phyloP scores from a whole-genome alignment of 2,113 vertebrate genomes.

The Todiramphus saurophagus region DNA sequence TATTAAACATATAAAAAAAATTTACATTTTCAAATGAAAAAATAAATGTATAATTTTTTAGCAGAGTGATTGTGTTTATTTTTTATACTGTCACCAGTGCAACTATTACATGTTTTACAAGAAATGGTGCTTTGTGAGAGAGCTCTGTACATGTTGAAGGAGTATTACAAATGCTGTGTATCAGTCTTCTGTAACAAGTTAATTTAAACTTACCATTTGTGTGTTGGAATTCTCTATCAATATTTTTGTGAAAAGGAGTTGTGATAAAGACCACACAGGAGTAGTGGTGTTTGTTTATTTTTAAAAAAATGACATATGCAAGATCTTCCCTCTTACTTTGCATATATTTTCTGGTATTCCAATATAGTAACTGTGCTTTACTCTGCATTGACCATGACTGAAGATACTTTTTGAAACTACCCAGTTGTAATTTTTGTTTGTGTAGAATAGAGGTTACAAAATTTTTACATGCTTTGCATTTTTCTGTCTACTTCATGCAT shows the following conservation, averaged over 20 bases:
- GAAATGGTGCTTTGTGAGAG: neutral
- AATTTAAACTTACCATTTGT: neutral
- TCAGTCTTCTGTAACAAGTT: neutral
- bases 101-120: neutral
- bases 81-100: neutral
- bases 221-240: neutral
- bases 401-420: neutral
- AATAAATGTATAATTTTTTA: neutral
- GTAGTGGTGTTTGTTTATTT: neutral
- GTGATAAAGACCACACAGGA: neutral
- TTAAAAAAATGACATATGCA: neutral
- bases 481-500: neutral
- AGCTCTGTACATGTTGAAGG: neutral
- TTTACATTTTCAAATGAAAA: neutral
- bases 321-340: neutral
- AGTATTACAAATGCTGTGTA: neutral
- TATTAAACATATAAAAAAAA: neutral
- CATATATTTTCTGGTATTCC: neutral
- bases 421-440: conserved; percentile 9
- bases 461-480: neutral
- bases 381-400: neutral
- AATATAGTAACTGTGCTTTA: neutral
- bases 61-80: neutral
- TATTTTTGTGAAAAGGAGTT: neutral
- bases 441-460: neutral